A percentile compares a stretch with the other conserved stretches of the same genome.
Conservation (phyloP, 2,797 vertebrate genomes). For the Sebastes iracundus region DNA sequence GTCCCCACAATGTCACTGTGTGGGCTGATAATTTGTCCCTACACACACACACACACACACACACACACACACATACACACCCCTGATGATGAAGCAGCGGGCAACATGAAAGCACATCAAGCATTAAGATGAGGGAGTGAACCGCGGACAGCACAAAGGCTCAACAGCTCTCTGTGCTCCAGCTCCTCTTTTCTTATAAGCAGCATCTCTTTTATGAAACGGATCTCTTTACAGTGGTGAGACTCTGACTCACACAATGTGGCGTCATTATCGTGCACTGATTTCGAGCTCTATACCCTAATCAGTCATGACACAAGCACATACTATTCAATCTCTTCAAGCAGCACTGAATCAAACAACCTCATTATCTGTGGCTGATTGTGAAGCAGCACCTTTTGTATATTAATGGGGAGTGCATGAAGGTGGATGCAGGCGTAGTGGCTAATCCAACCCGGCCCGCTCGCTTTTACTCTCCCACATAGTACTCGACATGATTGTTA, state of each 20-base stretch:
- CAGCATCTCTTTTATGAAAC: conserved; percentile 51
- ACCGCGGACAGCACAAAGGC: conserved; percentile 54
- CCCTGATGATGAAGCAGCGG: conserved; percentile 51
- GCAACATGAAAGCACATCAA: conserved; percentile 68
- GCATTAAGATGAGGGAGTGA: conserved; percentile 58
- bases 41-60: not conserved
- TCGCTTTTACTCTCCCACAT: conserved; percentile 57
- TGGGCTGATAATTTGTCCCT: conserved; percentile 7
- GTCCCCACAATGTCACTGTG: not conserved
- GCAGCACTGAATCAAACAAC: conserved; percentile 69
- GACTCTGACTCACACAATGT: conserved; percentile 67
- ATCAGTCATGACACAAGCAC: conserved; percentile 77
- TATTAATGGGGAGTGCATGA: conserved; percentile 71
- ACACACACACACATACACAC: conserved; percentile 2
- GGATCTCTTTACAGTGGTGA: conserved; percentile 53
- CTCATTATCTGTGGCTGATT: conserved; percentile 80
- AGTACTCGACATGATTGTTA: conserved; percentile 56
- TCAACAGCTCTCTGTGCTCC: conserved; percentile 41
- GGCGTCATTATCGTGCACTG: conserved; percentile 56
- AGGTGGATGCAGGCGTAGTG: conserved; percentile 55
- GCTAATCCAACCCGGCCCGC: conserved; percentile 57
- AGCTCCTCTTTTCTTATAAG: conserved; percentile 41
- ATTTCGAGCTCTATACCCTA: conserved; percentile 60
- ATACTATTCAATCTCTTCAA: conserved; percentile 76
- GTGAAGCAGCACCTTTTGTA: conserved; percentile 76